Conservation (phyloP, 1,140 invertebrate genomes). For the Atta colombica region DNA sequence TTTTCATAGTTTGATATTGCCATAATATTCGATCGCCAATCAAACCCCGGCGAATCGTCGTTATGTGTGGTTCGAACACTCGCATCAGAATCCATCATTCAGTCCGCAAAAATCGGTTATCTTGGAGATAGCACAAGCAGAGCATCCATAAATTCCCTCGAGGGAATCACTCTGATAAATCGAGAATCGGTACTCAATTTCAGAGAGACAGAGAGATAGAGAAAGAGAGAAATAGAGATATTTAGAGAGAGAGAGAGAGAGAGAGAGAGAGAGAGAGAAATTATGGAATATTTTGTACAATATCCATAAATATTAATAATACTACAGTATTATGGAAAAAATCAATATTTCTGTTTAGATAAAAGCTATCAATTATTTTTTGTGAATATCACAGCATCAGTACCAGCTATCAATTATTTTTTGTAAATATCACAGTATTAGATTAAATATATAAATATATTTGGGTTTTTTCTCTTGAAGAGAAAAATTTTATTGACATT, state of each 20-base stretch:
- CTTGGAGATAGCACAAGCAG: slow-evolving; percentile 20
- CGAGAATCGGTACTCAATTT: slow-evolving; percentile 42
- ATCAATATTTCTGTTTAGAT: not conserved
- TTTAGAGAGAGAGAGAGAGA: not conserved
- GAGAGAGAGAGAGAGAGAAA: slow-evolving; percentile 6
- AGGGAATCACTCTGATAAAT: slow-evolving; percentile 60
- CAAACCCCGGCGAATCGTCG: slow-evolving; percentile 28
- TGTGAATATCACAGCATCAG: not conserved
- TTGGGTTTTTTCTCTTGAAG: not conserved
- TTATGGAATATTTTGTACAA: slow-evolving; percentile 29
- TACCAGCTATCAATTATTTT: not conserved
- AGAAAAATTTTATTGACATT: not conserved
- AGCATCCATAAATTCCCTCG: slow-evolving; percentile 48
- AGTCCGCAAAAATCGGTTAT: slow-evolving; percentile 19
- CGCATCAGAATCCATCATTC: slow-evolving; percentile 49
- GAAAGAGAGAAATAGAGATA: not conserved
- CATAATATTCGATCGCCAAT: slow-evolving; percentile 29
- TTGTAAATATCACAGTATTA: not conserved
- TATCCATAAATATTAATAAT: slow-evolving; percentile 26
- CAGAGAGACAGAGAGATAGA: not conserved
- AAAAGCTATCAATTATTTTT: not conserved
- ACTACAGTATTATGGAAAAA: not conserved
- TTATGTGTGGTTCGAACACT: not conserved
- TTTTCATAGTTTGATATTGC: not conserved
- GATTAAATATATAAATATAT: not conserved